phyloP scores from a whole-genome alignment of 2,888 invertebrate genomes.

The Acronicta leporina region DNA sequence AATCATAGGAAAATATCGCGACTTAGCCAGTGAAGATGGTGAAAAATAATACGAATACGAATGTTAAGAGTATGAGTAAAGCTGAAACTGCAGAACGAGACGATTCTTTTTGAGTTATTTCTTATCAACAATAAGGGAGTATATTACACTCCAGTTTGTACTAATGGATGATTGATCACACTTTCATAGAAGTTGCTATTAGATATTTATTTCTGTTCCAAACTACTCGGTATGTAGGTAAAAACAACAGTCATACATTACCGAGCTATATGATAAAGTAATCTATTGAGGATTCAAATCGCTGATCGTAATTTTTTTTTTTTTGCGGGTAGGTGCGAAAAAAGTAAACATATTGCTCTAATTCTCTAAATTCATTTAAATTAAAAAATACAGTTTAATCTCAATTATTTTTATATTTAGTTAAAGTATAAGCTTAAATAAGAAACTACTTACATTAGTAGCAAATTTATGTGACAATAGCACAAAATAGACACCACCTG shows the following conservation, averaged over 20 bases:
- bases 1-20: slow-evolving; percentile 57
- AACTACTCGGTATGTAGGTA: slow-evolving; percentile 55
- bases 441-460: too few relatives aligned
- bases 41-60: slow-evolving; percentile 49
- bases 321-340: too few relatives aligned
- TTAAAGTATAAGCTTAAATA: too few relatives aligned
- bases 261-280: slow-evolving; percentile 57
- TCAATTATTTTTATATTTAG: too few relatives aligned
- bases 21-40: slow-evolving; percentile 41
- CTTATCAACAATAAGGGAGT: slow-evolving; percentile 40
- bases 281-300: slow-evolving; percentile 72
- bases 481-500: too few relatives aligned
- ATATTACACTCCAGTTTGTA: slow-evolving; percentile 42
- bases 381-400: too few relatives aligned
- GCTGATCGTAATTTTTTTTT: slow-evolving; percentile 77
- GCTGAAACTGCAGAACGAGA: slow-evolving; percentile 42
- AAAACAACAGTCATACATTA: slow-evolving; percentile 61
- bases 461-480: too few relatives aligned
- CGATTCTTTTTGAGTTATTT: slow-evolving; percentile 51
- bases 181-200: slow-evolving; percentile 43
- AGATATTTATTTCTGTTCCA: slow-evolving; percentile 51
- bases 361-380: too few relatives aligned
- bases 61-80: slow-evolving; percentile 54
- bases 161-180: slow-evolving; percentile 52
- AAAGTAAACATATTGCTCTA: too few relatives aligned